phyloP scores from a whole-genome alignment of 23 tunicate species.

The Botrylloides violaceus region DNA sequence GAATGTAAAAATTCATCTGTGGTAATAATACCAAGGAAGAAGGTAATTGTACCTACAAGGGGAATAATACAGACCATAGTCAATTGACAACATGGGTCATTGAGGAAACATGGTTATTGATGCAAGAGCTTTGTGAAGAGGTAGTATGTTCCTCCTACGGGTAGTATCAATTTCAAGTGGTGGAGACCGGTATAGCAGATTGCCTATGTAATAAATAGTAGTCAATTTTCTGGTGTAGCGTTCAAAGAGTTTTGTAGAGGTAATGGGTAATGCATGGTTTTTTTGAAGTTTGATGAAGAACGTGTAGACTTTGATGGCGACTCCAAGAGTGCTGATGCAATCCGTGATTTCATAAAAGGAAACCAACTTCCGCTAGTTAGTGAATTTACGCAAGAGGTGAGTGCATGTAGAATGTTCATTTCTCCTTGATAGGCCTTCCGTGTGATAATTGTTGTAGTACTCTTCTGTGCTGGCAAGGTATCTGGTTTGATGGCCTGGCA shows the following conservation, averaged over 20 bases:
- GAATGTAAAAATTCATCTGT: background rate
- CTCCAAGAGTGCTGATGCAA: conserved; percentile 25
- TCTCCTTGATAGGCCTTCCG: too few species aligned
- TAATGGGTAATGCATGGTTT: conserved; percentile 5
- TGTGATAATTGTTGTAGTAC: too few species aligned
- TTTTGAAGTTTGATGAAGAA: conserved; percentile 82
- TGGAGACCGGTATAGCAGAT: background rate
- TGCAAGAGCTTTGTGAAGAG: conserved; percentile 69
- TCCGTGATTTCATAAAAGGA: conserved; percentile 58
- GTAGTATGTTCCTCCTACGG: conserved; percentile 23
- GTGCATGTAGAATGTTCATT: too few species aligned
- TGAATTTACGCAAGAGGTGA: conserved; percentile 95
- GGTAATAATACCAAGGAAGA: background rate
- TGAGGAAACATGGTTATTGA: conserved; percentile 32
- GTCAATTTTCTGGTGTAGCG: background rate
- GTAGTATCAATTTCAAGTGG: background rate
- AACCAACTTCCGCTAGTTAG: conserved; percentile 77
- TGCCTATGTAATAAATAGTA: background rate
- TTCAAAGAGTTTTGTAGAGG: background rate
- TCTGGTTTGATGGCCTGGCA: too few species aligned
- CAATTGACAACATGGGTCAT: background rate
- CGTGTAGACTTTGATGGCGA: conserved; percentile 82
- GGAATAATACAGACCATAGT: background rate
- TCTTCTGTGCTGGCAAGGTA: too few species aligned
- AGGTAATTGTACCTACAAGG: background rate